Conservation (phyloP, 1,140 invertebrate genomes). For the Macrosteles quadrilineatus region DNA sequence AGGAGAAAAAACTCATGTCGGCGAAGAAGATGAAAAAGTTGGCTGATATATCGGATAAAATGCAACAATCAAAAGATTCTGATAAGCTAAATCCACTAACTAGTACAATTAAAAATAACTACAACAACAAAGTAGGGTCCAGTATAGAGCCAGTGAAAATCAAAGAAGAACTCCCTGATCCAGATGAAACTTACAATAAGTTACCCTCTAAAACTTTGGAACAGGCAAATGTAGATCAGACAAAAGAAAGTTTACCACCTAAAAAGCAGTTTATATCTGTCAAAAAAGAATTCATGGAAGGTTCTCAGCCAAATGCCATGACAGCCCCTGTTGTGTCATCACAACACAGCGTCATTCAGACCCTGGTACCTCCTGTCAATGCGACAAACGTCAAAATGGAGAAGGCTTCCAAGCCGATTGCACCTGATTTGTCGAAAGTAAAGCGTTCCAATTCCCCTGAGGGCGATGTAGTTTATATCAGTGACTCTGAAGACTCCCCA, state of each 20-base stretch:
- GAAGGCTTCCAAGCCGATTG: not conserved
- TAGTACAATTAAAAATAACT: not conserved
- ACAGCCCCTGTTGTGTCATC: not conserved
- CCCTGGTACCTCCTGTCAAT: slow-evolving; percentile 10
- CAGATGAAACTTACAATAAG: not conserved
- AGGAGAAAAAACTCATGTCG: slow-evolving; percentile 9
- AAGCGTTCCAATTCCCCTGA: slow-evolving; percentile 14
- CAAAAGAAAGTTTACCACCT: not conserved
- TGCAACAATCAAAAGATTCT: slow-evolving; percentile 3
- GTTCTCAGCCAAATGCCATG: not conserved
- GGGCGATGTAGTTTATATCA: slow-evolving; percentile 21
- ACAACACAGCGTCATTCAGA: not conserved
- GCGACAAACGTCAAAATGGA: not conserved
- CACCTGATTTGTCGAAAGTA: slow-evolving; percentile 8
- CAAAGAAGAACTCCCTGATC: slow-evolving; percentile 23
- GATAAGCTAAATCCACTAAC: slow-evolving; percentile 8
- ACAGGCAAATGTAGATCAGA: not conserved
- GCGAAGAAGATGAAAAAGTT: slow-evolving; percentile 7
- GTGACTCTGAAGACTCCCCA: slow-evolving; percentile 15
- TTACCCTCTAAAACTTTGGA: not conserved
- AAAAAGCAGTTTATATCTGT: not conserved
- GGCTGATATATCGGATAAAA: slow-evolving; percentile 6
- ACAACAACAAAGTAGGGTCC: not conserved
- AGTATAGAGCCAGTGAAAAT: not conserved
- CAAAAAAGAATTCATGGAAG: slow-evolving; percentile 8